Evolutionary conservation across 2,888 invertebrate species (phyloP).

Genomic region (Sphaeridia pumilis): DNA sequence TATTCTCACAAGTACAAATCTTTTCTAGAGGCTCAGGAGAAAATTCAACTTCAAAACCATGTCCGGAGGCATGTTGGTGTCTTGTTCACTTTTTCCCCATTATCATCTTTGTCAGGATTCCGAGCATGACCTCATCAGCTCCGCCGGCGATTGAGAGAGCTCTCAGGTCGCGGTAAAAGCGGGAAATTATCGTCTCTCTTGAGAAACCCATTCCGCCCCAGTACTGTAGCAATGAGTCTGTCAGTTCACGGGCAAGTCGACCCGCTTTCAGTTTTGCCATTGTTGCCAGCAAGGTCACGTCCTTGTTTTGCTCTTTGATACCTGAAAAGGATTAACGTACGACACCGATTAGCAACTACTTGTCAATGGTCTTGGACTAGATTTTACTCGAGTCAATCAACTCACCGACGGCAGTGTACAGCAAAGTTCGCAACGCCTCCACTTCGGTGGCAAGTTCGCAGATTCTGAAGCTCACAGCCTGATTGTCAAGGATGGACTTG

Average conservation of each 20-base stretch:
- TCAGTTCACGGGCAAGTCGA: slow-evolving; percentile 42
- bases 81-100: slow-evolving; percentile 38
- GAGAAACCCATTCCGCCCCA: slow-evolving; percentile 50
- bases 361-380: not conserved
- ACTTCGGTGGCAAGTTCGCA: slow-evolving; percentile 47
- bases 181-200: slow-evolving; percentile 41
- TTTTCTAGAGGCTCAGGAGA: no score
- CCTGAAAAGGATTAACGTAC: slow-evolving; percentile 24
- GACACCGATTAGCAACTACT: no score
- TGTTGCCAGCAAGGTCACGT: slow-evolving; percentile 46
- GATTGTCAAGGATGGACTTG: slow-evolving; percentile 41
- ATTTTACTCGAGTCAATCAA: slow-evolving; percentile 14
- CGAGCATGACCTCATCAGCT: slow-evolving; percentile 48
- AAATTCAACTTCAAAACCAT: no score
- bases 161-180: slow-evolving; percentile 42
- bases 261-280: slow-evolving; percentile 48
- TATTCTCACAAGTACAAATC: no score
- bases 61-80: no score
- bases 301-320: slow-evolving; percentile 36
- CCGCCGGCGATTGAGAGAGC: slow-evolving; percentile 47
- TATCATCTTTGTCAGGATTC: slow-evolving; percentile 46
- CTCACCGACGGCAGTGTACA: slow-evolving; percentile 43
- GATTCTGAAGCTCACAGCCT: slow-evolving; percentile 44
- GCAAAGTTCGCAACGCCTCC: slow-evolving; percentile 43
- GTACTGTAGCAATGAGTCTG: slow-evolving; percentile 47